Base-by-base conservation (phyloP, 2,888 invertebrate species). In the Lycia hirtaria region DNA sequence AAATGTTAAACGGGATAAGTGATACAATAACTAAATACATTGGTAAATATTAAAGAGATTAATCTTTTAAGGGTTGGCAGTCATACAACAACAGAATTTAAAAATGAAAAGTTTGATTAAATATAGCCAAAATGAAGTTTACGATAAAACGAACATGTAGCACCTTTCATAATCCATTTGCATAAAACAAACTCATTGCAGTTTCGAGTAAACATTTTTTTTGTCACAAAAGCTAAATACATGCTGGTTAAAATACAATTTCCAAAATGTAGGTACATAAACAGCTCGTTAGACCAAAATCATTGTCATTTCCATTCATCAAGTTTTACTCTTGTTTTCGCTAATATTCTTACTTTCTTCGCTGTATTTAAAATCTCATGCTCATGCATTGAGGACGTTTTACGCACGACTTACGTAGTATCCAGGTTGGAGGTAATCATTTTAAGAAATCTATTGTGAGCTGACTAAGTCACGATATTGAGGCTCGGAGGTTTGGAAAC, bases 361-460 rank as follows among this genome's bases (percentile, higher is more conserved):
- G 30, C 2, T 50, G 56, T 51, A 40, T 58, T 58, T 53, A 52
- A 48, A 49, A 53, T 56, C 35, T 58, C 49, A 45, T 60, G 43
- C 50, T 52, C 52, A 57, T 50, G 49, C 62, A 67, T 63, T 55
- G 56, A 60, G 64, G 59, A 61, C 68, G 60, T 44, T 55, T 54
- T 50, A 56, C 67, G 69, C 69, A 69, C 69, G 69, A 68, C 64
- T 65, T 64, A 55, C 47, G 51, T 19, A 40, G 52, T 54, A 64
- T 56, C 56, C 47, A 54, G 59, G 62, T 56, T 49, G 45, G 24
- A 41, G 17, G 14, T 59, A 45, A 59, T 45, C 45, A 41, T 52
- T 57, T 30, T 47, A 57, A 43, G 52, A 51, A 56, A 51, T 56
- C 51, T 47, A 41, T 47, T 47, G 56, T 51, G 44, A 49, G 56